These are phyloP conservation scores for Taenioides sp. DNA, from an alignment of 2,797 vertebrate species.

Conservation along the genomic window DNA sequence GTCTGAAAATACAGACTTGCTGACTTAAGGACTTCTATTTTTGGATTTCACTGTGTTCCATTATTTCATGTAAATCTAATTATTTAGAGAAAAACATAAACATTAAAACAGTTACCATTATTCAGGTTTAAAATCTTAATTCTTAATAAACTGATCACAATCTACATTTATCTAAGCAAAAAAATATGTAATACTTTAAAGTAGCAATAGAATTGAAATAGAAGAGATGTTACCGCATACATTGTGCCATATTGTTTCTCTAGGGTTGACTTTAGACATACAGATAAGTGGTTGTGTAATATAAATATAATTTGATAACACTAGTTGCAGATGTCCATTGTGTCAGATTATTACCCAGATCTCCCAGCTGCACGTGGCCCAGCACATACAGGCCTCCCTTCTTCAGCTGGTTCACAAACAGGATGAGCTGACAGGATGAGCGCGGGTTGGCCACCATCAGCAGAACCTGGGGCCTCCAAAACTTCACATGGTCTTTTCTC, in stretches of 20 bases:
- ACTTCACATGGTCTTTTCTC: conserved; percentile 97
- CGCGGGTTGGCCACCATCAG: conserved; percentile 95
- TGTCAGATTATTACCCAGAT: conserved; percentile 83
- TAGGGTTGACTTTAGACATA: not conserved
- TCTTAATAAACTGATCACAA: not conserved
- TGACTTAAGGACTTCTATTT: too few relatives aligned
- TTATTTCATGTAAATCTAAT: too few relatives aligned
- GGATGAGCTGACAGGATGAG: conserved; percentile 88
- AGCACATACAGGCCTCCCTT: conserved; percentile 93
- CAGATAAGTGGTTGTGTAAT: conserved; percentile 9
- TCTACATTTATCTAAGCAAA: not conserved
- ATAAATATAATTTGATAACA: conserved; percentile 48
- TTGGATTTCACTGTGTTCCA: too few relatives aligned
- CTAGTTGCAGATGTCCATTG: conserved; percentile 24
- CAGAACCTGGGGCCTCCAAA: conserved; percentile 96
- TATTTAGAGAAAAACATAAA: too few relatives aligned
- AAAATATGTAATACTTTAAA: not conserved
- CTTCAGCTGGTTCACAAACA: conserved; percentile 96
- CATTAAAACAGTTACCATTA: too few relatives aligned
- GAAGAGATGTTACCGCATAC: not conserved
- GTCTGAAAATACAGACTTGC: conserved; percentile 66
- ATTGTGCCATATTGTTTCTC: not conserved
- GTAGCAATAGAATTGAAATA: not conserved
- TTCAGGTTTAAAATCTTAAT: too few relatives aligned
- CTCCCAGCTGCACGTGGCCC: conserved; percentile 92